Evolutionary conservation across 2,797 vertebrate species (phyloP).

Genomic region (Xerus rutilus): DNA sequence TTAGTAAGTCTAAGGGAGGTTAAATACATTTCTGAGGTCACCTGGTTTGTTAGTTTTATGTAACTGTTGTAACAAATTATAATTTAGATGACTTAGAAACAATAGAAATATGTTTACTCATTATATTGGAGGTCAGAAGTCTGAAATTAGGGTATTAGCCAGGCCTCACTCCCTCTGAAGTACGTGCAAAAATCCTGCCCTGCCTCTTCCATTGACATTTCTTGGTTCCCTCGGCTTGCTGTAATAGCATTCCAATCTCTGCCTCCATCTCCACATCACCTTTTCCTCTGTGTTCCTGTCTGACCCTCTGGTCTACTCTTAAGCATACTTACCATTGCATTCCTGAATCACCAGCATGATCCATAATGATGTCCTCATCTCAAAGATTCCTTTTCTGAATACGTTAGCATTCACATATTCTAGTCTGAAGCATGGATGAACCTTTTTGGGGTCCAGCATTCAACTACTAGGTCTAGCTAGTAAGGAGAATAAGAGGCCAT

Average conservation of each 20-base stretch:
- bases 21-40: neutral
- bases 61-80: neutral
- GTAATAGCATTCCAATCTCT: neutral
- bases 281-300: neutral
- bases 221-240: neutral
- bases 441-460: neutral
- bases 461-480: neutral
- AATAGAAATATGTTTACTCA: neutral
- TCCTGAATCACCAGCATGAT: neutral
- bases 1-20: too few relatives aligned
- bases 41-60: neutral
- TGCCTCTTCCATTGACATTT: neutral
- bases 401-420: neutral
- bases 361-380: neutral
- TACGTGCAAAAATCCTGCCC: too few relatives aligned
- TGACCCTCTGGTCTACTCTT: neutral
- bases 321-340: neutral
- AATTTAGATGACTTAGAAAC: neutral
- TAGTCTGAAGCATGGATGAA: neutral
- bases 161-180: neutral
- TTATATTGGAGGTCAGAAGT: neutral
- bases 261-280: neutral
- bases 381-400: neutral
- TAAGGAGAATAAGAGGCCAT: neutral
- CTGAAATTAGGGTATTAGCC: neutral